Evolutionary conservation across 2,113 vertebrate species (phyloP), one percentile per base, ranked within the genome.

Genomic region (Falcunculus frontatus): DNA sequence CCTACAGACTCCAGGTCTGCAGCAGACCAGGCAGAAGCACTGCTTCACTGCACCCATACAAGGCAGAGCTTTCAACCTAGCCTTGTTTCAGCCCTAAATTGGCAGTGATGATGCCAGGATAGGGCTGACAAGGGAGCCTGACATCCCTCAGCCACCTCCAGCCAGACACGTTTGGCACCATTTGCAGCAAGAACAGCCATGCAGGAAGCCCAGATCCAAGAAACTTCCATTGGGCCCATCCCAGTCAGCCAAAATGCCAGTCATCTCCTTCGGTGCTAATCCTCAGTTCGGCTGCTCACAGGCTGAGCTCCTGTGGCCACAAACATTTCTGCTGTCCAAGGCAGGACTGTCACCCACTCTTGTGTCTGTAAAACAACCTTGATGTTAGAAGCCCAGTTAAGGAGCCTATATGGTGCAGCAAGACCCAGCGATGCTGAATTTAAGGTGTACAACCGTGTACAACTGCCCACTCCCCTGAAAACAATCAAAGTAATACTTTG

Each of bases 361-460:
- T 0, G 0, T 6, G 5, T 20, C 42, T 67, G 26, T 44, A 37
- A 70, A 81, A 46, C 16, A 8, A 14, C 25, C 7, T 3, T 10
- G 18, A 35, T 10, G 3, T 17, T 42, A 41, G 11, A 7, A 69
- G 7, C 47, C 63, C 59, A 21, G 10, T 7, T n/a, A 72, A 32
- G n/a, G 30, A 67, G 52, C 25, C n/a, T 13, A 6, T 4, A 10
- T 0, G 0, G 49, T 32, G 19, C 29, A 74, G 75, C 21, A 84
- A n/a, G 27, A 67, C 13, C 16, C 49, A 77, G 8, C 35, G 13
- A 8, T 7, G 10, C 52, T 64, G 27, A 80, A 75, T 56, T 84
- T 33, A 47, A 59, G 15, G 9, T 23, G 10, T 13, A 29, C 16
- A 56, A 7, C 33, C 15, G 44, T 14, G 6, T 9, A 12, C 29